phyloP scores from a whole-genome alignment of 2,888 invertebrate genomes.

The Helicoverpa assulta region DNA sequence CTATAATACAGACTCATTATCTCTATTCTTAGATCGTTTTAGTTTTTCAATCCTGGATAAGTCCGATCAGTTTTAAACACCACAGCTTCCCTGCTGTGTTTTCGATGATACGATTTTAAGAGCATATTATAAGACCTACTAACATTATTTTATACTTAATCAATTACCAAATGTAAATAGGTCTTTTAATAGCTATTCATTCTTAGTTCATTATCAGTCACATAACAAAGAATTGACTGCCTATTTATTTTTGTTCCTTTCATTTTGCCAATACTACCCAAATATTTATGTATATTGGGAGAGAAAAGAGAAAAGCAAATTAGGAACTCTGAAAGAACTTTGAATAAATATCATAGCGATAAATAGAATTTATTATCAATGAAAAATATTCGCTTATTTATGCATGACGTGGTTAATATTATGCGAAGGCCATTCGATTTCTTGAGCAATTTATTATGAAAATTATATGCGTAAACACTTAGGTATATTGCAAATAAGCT shows the following conservation, averaged over 20 bases:
- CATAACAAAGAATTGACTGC: neutral
- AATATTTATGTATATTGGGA: constrained; percentile 19
- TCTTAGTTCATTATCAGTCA: neutral
- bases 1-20: constrained; percentile 83
- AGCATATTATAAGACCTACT: constrained; percentile 2
- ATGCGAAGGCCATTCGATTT: constrained; percentile 34
- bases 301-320: neutral
- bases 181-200: neutral
- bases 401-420: constrained; percentile 13
- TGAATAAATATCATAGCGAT: constrained; percentile 6
- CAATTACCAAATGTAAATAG: constrained; percentile 1
- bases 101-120: neutral
- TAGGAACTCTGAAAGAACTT: neutral
- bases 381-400: constrained; percentile 5
- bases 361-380: constrained; percentile 13
- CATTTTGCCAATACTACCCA: constrained; percentile 2
- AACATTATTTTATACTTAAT: neutral
- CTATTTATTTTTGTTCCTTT: neutral
- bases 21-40: constrained; percentile 63
- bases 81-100: neutral
- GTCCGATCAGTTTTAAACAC: constrained; percentile 5
- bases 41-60: constrained; percentile 48
- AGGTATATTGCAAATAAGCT: constrained; percentile 9
- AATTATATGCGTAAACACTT: constrained; percentile 39
- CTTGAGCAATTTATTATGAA: constrained; percentile 43